Base-by-base conservation (phyloP, 2,888 invertebrate species). In the Abscondita cerata region DNA sequence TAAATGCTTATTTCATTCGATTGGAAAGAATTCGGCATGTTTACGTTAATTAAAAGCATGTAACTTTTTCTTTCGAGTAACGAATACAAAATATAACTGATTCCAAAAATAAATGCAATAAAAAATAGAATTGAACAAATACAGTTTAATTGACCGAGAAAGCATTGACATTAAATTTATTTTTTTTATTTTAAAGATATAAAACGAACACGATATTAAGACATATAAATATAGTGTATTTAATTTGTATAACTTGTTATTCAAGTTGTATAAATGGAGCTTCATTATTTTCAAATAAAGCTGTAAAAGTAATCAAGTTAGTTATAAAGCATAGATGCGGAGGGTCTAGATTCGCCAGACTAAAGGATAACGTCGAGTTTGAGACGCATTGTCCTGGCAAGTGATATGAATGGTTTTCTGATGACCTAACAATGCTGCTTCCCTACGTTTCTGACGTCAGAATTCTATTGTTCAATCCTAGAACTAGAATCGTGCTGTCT, bases 321-420 rank as follows among this genome's bases (percentile, higher is more conserved):
- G 44, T 46, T 54, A 38, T 50, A 59, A 36, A 13, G 38, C 51
- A 11, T 51, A 56, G 55, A 62, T 54, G 58, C 46, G 55, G 59
- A 52, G 51, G 59, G 62, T 62, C 58, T 58, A 57, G 36, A 53
- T 53, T 54, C 53, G 25, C 50, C 48, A 51, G 60, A 46, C 54
- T 62, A 59, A 55, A 57, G 52, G 59, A 63, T 55, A 54, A 52
- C 53, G 61, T 59, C 31, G 63, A 65, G 61, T 60, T 63, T 64
- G 68, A 65, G 59, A 65, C 52, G 63, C 70, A 67, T 70, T 70
- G 70, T 68, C 63, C 64, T 59, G 59, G 66, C 62, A 68, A 70
- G 66, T 68, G 70, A 70, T 70, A 68, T 68, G 68, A 70, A 70
- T 70, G 68, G 67, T 67, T 68, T 68, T 68, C 70, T 67, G 70